A percentile compares a stretch with the other conserved stretches of the same genome.
Conservation (phyloP, 2,113 vertebrate species). For the Eleginops maclovinus region DNA sequence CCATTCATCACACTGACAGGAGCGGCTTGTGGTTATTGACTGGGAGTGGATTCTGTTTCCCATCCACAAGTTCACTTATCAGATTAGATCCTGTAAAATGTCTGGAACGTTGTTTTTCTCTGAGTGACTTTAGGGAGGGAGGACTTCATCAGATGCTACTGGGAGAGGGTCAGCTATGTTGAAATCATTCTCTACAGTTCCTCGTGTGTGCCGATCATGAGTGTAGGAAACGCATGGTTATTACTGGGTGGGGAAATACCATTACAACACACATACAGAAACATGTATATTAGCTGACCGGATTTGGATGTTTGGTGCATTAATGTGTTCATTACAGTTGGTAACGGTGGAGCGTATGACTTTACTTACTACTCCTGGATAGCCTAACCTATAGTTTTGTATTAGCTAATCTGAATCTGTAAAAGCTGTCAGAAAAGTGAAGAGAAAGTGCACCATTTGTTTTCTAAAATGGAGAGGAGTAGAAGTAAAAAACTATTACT, state of each 20-base stretch:
- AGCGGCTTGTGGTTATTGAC: conserved; percentile 71
- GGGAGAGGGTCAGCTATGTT: conserved; percentile 4
- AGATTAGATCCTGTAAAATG: conserved; percentile 63
- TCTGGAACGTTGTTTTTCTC: conserved; percentile 61
- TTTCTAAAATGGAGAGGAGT: too few relatives aligned
- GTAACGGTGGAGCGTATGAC: too few relatives aligned
- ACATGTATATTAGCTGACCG: too few relatives aligned
- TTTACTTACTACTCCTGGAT: too few relatives aligned
- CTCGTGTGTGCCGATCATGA: background rate
- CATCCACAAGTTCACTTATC: conserved; percentile 59
- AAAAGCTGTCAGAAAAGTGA: too few relatives aligned
- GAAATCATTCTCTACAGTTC: conserved; percentile 15
- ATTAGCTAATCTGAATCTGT: too few relatives aligned
- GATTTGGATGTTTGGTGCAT: too few relatives aligned
- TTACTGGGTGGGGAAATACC: background rate
- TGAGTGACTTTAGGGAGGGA: conserved; percentile 33
- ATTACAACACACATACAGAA: background rate
- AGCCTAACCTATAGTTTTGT: too few relatives aligned
- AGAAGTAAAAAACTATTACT: too few relatives aligned
- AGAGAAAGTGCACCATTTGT: too few relatives aligned
- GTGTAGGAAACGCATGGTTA: background rate
- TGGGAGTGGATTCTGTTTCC: conserved; percentile 55
- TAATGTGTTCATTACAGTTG: too few relatives aligned
- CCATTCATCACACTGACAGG: conserved; percentile 76
- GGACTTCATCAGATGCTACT: conserved; percentile 12